Conservation (phyloP, 2,888 invertebrate species). For the Dione vanillae region DNA sequence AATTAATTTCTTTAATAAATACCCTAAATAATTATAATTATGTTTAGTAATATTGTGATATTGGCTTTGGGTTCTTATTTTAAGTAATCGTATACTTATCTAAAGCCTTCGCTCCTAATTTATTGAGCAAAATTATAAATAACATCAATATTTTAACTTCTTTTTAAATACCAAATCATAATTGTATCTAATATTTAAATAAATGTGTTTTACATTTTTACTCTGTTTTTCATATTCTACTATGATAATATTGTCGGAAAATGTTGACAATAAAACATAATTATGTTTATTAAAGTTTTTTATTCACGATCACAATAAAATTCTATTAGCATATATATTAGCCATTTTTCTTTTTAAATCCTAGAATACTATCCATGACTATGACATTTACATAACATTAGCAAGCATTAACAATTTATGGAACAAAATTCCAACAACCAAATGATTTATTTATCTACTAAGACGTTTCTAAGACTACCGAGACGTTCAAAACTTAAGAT, state of each 20-base stretch:
- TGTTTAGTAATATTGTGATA: not conserved
- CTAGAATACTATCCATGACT: not conserved
- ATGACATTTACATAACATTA: not conserved
- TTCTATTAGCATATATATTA: slow-evolving; percentile 1
- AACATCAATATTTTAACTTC: too few species aligned
- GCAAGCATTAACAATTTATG: too few species aligned
- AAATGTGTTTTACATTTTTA: too few species aligned
- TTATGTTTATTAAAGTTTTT: not conserved
- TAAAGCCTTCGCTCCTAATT: too few species aligned
- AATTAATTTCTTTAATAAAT: not conserved
- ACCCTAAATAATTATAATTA: not conserved
- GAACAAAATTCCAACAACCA: not conserved
- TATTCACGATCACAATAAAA: slow-evolving; percentile 26
- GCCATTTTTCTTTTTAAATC: not conserved
- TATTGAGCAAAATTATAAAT: not conserved
- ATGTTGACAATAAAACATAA: not conserved
- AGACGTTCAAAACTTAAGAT: too few species aligned
- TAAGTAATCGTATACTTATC: not conserved
- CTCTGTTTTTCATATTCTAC: too few species aligned
- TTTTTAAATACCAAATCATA: too few species aligned
- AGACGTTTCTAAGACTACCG: not conserved
- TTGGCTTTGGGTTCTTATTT: not conserved
- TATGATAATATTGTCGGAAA: not conserved
- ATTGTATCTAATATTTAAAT: too few species aligned
- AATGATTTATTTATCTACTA: not conserved